Evolutionary conservation across 2,888 invertebrate genomes (phyloP).

Genomic region (Sclerodermus sp.): DNA sequence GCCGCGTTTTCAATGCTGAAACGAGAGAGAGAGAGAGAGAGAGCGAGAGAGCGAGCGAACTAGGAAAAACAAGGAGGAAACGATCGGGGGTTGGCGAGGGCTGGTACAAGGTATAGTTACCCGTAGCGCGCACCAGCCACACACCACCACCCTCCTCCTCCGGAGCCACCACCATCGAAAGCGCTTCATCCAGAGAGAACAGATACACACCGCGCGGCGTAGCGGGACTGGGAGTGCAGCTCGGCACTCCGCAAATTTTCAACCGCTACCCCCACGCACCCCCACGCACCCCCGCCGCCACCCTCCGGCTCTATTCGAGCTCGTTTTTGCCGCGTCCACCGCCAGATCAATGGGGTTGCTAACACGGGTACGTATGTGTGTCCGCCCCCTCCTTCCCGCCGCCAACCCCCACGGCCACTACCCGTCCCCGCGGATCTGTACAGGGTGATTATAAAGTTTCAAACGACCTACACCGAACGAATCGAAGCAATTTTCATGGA

Average conservation of each 20-base stretch:
- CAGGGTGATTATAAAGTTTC: slow-evolving; percentile 46
- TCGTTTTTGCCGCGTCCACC: slow-evolving; percentile 54
- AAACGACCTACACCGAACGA: slow-evolving; percentile 16
- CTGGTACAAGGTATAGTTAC: slow-evolving; percentile 24
- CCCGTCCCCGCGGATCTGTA: slow-evolving; percentile 30
- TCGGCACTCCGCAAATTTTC: slow-evolving; percentile 53
- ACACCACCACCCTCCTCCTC: background rate
- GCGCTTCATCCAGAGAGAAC: slow-evolving; percentile 23
- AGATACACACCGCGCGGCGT: slow-evolving; percentile 7
- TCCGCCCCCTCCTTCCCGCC: slow-evolving; percentile 33
- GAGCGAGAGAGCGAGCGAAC: slow-evolving; percentile 5
- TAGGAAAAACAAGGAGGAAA: background rate
- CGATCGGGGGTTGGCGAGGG: slow-evolving; percentile 3
- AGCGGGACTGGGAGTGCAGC: slow-evolving; percentile 35
- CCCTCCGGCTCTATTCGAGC: slow-evolving; percentile 35
- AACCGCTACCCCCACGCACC: slow-evolving; percentile 35
- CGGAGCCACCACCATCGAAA: slow-evolving; percentile 19
- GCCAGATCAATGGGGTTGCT: slow-evolving; percentile 58
- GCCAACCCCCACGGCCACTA: slow-evolving; percentile 20
- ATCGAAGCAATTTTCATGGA: too few relatives aligned
- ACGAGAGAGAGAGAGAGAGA: slow-evolving; percentile 4
- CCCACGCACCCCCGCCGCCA: slow-evolving; percentile 22
- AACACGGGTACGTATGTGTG: slow-evolving; percentile 54
- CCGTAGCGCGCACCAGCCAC: slow-evolving; percentile 25
- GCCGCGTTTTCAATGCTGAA: slow-evolving; percentile 41